Base-by-base conservation (phyloP, 2,888 invertebrate species). In the Pristionchus fissidentatus region DNA sequence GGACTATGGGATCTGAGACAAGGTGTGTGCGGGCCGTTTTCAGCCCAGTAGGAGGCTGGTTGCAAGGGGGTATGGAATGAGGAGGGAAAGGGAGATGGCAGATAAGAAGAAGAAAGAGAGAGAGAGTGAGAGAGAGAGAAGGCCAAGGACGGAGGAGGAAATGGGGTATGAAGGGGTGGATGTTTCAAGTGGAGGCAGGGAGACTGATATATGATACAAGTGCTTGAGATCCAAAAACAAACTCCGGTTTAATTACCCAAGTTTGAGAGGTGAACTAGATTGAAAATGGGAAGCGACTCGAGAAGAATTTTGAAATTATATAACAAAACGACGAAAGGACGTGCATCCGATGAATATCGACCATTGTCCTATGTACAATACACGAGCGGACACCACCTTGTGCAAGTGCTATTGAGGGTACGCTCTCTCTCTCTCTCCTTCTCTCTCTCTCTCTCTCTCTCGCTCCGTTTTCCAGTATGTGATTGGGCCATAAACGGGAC, bases 401-500 rank as follows among this genome's bases (percentile, higher is more conserved):
- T n/a, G n/a, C n/a, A n/a, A n/a, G n/a, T n/a, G 70, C n/a, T 70
- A 70, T 70, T 70, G 70, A 70, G 70, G 70, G 19, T 41, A 70
- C n/a, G n/a, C n/a, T n/a, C n/a, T n/a, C n/a, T n/a, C n/a, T n/a
- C n/a, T n/a, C n/a, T n/a, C n/a, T n/a, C n/a, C n/a, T n/a, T n/a
- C n/a, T n/a, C n/a, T n/a, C n/a, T n/a, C n/a, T n/a, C n/a, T n/a
- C n/a, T n/a, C n/a, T n/a, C n/a, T n/a, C n/a, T n/a, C n/a, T n/a
- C n/a, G n/a, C n/a, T n/a, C n/a, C n/a, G n/a, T n/a, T n/a, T 38
- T 66, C 66, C n/a, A 35, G 41, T 43, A 2, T 70, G 70, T 70
- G 70, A 70, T 70, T 70, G 70, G 70, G 70, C 70, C 43, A 70
- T 70, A 70, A 70, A 70, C 19, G 70, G 70, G 43, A 70, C n/a